A percentile compares a stretch with the other conserved stretches of the same genome.
Evolutionary conservation across 2,797 vertebrate genomes (phyloP).

Genomic region (Sebastes oblongus): DNA sequence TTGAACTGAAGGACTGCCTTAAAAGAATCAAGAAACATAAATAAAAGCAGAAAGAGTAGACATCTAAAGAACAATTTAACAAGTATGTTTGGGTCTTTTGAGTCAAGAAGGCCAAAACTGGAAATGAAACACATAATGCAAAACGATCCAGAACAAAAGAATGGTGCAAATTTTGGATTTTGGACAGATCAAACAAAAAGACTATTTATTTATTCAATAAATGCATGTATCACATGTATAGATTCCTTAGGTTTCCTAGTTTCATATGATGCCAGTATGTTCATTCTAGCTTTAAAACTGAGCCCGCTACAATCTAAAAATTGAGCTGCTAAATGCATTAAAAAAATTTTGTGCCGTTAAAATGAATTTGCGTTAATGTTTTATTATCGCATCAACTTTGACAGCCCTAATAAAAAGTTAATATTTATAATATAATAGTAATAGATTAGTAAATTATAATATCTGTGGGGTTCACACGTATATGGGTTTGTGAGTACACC

Average conservation of each 20-base stretch:
- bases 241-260: no score
- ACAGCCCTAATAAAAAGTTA: not conserved
- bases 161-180: no score
- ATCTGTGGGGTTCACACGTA: not conserved
- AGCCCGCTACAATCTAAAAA: no score
- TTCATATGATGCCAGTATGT: no score
- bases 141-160: not conserved
- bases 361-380: no score
- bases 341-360: no score
- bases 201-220: not conserved
- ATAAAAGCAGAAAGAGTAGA: not conserved
- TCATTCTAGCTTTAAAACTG: no score
- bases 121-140: not conserved
- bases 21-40: conserved; percentile 2
- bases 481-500: not conserved
- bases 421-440: not conserved
- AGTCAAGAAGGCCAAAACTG: not conserved
- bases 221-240: not conserved
- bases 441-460: not conserved
- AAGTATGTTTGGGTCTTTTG: not conserved
- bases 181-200: no score
- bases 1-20: conserved; percentile 26
- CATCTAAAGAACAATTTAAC: not conserved
- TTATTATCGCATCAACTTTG: no score
- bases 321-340: no score